Base-by-base conservation (phyloP, 2,113 vertebrate genomes). In the Dascyllus trimaculatus region DNA sequence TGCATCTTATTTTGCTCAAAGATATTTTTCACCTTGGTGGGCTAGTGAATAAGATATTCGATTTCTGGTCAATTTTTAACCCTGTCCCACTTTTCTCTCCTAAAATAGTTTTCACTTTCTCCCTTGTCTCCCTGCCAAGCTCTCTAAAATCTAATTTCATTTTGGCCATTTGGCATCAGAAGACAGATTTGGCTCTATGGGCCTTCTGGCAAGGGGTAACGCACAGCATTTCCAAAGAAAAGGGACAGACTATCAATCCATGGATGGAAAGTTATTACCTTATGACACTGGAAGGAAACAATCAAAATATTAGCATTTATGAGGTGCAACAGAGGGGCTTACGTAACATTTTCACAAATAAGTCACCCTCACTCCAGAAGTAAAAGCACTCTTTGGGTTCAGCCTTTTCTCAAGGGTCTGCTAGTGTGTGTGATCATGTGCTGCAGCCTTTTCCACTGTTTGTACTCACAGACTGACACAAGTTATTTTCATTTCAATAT, bases 81-180 rank as follows among this genome's bases (percentile, higher is more conserved):
- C 29, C 53, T 58, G 85, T 63, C 68, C 88, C 26, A 87, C 40
- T 86, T 90, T 81, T 68, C 64, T 81, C 8, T 80, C 58, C 67
- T 40, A 71, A 89, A 89, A 90, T 83, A 84, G 77, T 88, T 85
- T 76, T 45, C 67, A 61, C 45, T 51, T 51, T 76, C 70, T 59
- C 38, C 17, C 7, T 32, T 2, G 2, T 58, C 54, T 43, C 61
- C 51, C 45, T 64, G 69, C 82, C 75, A 83, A 74, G 66, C 24
- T 74, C 25, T 69, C 69, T n/a, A 64, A 82, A 88, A 80, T 86
- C 85, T 40, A 35, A 86, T 87, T 88, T 82, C 10, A 70, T 66
- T 89, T 87, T 81, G 73, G 66, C 75, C 75, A 69, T 88, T 89
- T 89, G 90, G 87, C 84, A 76, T 25, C 59, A 43, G 72, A 76